Percentiles rank a stretch among this genome's conserved stretches.
Conservation (phyloP, 1,140 invertebrate species). For the Thrips palmi region DNA sequence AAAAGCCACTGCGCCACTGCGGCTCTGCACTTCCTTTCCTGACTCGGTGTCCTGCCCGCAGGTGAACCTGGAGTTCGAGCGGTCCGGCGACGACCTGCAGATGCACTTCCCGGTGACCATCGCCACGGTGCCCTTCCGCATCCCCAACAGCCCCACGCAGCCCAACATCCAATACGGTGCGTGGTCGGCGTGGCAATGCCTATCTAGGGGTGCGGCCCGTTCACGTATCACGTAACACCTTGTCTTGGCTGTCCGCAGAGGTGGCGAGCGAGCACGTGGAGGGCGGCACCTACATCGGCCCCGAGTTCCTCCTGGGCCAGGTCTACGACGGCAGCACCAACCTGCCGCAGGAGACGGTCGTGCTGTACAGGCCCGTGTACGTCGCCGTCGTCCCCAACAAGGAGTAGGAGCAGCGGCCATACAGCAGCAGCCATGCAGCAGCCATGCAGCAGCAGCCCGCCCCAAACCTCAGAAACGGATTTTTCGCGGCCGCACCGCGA, state of each 20-base stretch:
- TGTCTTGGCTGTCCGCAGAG: conserved; percentile 30
- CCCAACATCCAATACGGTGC: conserved; percentile 54
- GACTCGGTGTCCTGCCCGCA: too few relatives aligned
- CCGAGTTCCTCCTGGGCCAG: conserved; percentile 62
- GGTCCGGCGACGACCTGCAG: conserved; percentile 51
- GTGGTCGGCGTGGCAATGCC: conserved; percentile 8
- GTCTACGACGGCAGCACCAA: conserved; percentile 52
- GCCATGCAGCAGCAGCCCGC: too few relatives aligned
- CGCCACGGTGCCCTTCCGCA: conserved; percentile 58
- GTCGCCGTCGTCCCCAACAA: conserved; percentile 39
- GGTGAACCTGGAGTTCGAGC: conserved; percentile 51
- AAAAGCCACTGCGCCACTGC: too few relatives aligned
- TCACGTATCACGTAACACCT: not conserved
- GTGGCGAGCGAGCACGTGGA: conserved; percentile 50
- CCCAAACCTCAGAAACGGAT: too few relatives aligned
- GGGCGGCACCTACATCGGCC: conserved; percentile 63
- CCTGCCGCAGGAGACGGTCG: conserved; percentile 26
- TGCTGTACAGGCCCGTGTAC: conserved; percentile 50
- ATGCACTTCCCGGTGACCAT: conserved; percentile 69
- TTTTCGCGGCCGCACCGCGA: too few relatives aligned
- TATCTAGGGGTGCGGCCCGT: not conserved
- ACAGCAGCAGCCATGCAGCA: not conserved
- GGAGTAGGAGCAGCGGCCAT: too few relatives aligned
- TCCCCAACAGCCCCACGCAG: conserved; percentile 46
- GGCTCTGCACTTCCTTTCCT: too few relatives aligned